Conservation (phyloP, 2,797 vertebrate genomes). For the Pipistrellus pygmaeus region DNA sequence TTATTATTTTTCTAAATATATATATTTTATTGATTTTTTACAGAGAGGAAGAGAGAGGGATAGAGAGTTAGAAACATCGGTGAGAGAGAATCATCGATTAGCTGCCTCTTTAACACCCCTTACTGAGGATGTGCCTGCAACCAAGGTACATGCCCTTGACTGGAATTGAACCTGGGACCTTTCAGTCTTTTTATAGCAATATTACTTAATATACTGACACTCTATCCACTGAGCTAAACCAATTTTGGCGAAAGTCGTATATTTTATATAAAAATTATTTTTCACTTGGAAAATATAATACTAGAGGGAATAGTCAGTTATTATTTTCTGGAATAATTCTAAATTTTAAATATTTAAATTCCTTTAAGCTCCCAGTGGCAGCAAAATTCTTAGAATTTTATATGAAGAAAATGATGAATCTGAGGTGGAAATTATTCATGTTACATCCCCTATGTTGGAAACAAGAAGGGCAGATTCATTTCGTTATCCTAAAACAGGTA, state of each 20-base stretch:
- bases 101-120: too few species aligned
- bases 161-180: too few species aligned
- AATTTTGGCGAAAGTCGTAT: neutral
- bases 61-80: too few species aligned
- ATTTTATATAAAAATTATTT: constrained; percentile 63
- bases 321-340: constrained; percentile 64
- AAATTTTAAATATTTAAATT: constrained; percentile 76
- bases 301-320: neutral
- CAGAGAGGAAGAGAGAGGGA: too few species aligned
- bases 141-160: too few species aligned
- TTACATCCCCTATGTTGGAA: constrained; percentile 91
- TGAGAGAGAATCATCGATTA: too few species aligned
- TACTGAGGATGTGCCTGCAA: too few species aligned
- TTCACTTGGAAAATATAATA: constrained; percentile 35
- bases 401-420: constrained; percentile 93
- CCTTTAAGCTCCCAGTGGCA: constrained; percentile 85
- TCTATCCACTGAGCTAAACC: too few species aligned
- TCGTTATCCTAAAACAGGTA: constrained; percentile 92
- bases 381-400: constrained; percentile 89
- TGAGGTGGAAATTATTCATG: constrained; percentile 91
- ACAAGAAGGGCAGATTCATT: constrained; percentile 91
- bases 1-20: too few species aligned
- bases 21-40: too few species aligned
- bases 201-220: too few species aligned
- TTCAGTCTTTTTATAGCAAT: too few species aligned